These are phyloP conservation scores for Neodon shergylaensis DNA, from an alignment of 2,113 vertebrate species.

Conservation along the genomic window DNA sequence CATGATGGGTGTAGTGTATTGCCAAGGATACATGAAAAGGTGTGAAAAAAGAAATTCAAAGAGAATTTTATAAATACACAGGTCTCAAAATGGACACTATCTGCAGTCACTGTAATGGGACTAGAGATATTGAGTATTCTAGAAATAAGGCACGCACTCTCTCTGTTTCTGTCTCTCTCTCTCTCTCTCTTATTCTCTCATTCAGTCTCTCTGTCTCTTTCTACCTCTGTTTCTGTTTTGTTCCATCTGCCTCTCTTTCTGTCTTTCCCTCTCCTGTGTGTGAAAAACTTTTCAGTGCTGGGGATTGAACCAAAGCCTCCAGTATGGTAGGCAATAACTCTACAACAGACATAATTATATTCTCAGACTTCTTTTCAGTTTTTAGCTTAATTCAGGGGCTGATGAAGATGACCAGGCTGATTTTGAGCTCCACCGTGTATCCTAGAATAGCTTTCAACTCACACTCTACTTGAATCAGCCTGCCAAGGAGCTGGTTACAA, in stretches of 20 bases:
- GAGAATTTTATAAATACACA: neutral
- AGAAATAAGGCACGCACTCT: neutral
- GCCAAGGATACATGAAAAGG: neutral
- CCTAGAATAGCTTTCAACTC: neutral
- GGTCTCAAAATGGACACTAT: neutral
- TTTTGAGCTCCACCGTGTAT: neutral
- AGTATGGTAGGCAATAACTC: neutral
- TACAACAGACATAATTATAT: neutral
- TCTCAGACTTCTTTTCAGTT: neutral
- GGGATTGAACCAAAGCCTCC: neutral
- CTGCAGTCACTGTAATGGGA: neutral
- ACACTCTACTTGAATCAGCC: neutral
- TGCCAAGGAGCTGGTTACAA: neutral
- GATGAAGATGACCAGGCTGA: neutral
- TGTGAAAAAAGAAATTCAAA: neutral
- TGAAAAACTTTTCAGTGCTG: neutral
- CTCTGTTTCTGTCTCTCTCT: too few species aligned
- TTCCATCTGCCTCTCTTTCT: neutral
- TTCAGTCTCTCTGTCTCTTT: neutral
- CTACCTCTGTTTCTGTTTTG: rapidly evolving
- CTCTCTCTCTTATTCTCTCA: neutral
- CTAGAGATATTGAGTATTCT: neutral
- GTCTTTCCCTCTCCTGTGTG: neutral
- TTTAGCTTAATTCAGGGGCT: neutral
- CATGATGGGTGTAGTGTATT: neutral